phyloP scores from a whole-genome alignment of 2,113 vertebrate species.

The Tachysurus fulvidraco region DNA sequence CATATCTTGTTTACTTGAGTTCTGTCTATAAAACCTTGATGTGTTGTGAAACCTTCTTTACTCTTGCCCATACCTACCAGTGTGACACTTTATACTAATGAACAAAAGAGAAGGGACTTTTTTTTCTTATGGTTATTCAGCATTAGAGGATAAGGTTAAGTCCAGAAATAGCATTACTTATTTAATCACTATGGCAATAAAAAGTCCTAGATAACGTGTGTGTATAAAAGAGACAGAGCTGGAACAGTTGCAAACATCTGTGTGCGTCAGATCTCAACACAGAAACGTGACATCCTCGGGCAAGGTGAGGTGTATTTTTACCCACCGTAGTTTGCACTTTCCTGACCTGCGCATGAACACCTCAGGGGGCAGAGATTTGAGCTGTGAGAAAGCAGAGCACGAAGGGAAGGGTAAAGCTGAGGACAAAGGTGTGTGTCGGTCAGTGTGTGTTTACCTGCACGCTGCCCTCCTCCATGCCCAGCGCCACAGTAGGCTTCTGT shows the following conservation, averaged over 20 bases:
- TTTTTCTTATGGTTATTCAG: too few species aligned
- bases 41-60: too few species aligned
- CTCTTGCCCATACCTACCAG: too few species aligned
- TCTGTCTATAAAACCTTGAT: too few species aligned
- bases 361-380: neutral
- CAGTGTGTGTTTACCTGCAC: conserved; percentile 76
- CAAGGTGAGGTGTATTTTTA: conserved; percentile 44
- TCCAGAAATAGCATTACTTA: too few species aligned
- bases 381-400: neutral
- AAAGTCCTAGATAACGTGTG: neutral
- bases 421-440: neutral
- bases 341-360: conserved; percentile 1
- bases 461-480: conserved; percentile 81
- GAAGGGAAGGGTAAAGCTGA: neutral
- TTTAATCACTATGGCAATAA: neutral
- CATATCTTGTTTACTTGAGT: too few species aligned
- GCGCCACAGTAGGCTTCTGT: conserved; percentile 70
- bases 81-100: too few species aligned
- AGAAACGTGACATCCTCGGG: conserved; percentile 46
- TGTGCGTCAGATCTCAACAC: conserved; percentile 56
- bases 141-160: too few species aligned
- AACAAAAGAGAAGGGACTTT: neutral
- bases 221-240: neutral
- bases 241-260: conserved; percentile 18
- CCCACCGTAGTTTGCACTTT: neutral